Conservation (phyloP, 2,888 invertebrate genomes). For the Eilema sororculum region DNA sequence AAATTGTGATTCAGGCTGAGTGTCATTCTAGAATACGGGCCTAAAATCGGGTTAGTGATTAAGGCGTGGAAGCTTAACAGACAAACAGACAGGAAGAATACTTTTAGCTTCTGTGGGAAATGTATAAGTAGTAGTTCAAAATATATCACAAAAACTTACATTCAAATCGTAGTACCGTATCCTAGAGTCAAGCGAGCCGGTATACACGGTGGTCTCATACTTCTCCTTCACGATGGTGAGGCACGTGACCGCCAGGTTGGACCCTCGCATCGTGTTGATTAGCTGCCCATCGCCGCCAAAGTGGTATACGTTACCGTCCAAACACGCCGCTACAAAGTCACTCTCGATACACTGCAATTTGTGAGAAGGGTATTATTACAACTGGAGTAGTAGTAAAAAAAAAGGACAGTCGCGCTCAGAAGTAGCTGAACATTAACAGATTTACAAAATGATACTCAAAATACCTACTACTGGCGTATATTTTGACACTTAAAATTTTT, state of each 20-base stretch:
- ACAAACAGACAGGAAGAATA: too few species aligned
- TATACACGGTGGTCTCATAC: conserved; percentile 85
- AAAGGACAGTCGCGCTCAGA: too few species aligned
- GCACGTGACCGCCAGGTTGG: conserved; percentile 88
- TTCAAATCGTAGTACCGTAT: conserved; percentile 88
- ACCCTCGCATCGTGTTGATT: conserved; percentile 86
- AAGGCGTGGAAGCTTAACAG: too few species aligned
- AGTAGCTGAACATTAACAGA: too few species aligned
- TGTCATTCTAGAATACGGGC: too few species aligned
- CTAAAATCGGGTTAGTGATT: too few species aligned
- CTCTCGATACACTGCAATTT: conserved; percentile 86
- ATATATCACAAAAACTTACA: conserved; percentile 61
- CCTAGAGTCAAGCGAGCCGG: conserved; percentile 88
- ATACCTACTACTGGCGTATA: too few species aligned
- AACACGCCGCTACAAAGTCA: conserved; percentile 88
- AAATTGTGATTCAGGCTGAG: too few species aligned
- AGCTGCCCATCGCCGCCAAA: conserved; percentile 86
- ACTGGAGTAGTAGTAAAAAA: too few species aligned
- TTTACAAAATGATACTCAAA: too few species aligned
- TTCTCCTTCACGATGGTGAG: conserved; percentile 84
- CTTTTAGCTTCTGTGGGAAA: too few species aligned
- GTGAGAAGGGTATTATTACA: neutral
- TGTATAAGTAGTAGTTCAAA: neutral
- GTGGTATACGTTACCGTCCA: conserved; percentile 89
- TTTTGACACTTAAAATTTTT: too few species aligned